phyloP scores from a whole-genome alignment of 2,113 vertebrate genomes.

The Plotosus lineatus region DNA sequence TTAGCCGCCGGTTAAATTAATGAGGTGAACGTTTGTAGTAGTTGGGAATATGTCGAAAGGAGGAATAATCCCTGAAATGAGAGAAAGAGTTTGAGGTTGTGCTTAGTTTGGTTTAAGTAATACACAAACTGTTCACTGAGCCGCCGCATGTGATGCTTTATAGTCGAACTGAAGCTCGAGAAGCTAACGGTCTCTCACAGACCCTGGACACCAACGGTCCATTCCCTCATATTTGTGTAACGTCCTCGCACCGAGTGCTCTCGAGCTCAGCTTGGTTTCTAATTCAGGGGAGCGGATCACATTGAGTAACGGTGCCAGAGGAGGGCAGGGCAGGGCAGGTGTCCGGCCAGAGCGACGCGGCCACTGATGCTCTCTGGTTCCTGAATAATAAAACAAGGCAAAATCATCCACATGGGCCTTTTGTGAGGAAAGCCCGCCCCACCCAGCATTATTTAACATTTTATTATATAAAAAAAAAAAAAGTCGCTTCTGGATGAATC shows the following conservation, averaged over 20 bases:
- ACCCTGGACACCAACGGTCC: neutral
- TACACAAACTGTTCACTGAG: neutral
- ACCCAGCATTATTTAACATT: slow-evolving; percentile 49
- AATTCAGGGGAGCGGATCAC: neutral
- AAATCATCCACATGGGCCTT: slow-evolving; percentile 75
- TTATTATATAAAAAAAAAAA: neutral
- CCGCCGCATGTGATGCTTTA: neutral
- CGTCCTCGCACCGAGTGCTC: neutral
- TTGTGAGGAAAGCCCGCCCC: slow-evolving; percentile 73
- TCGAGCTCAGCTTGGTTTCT: too few species aligned
- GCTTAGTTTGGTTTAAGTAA: too few species aligned
- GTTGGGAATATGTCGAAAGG: neutral
- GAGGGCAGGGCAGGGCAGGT: slow-evolving; percentile 8
- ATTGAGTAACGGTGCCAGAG: neutral
- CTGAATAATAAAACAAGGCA: slow-evolving; percentile 47
- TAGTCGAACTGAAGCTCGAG: neutral
- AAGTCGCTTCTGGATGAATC: neutral
- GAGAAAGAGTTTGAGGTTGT: neutral
- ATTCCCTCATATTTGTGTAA: neutral
- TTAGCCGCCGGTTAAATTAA: neutral
- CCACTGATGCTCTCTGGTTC: slow-evolving; percentile 5
- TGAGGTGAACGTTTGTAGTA: neutral
- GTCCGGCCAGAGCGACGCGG: neutral
- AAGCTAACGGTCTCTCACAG: slow-evolving; percentile 3
- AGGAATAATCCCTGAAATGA: neutral